Percentiles rank a stretch among this genome's conserved stretches.
Conservation (phyloP, 1,140 invertebrate species). For the Nymphalis io region DNA sequence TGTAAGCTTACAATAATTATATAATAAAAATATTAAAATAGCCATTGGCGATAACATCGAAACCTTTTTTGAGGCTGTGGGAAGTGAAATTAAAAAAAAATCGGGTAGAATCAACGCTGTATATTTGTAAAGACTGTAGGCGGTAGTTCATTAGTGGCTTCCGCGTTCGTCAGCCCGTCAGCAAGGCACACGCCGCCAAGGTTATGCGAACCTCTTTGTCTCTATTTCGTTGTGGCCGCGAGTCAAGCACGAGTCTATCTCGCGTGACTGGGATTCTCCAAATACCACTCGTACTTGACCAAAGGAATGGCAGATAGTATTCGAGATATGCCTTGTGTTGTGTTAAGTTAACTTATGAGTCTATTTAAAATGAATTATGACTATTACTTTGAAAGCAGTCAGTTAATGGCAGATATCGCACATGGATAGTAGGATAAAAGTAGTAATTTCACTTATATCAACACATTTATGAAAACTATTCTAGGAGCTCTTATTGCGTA, state of each 20-base stretch:
- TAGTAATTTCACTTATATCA: no score
- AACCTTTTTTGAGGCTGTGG: constrained; percentile 29
- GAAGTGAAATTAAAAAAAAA: constrained; percentile 29
- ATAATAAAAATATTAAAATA: constrained; percentile 17
- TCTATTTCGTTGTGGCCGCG: constrained; percentile 48
- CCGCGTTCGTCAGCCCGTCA: constrained; percentile 68
- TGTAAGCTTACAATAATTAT: constrained; percentile 1
- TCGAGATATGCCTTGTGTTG: not conserved
- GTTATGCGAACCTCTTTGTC: constrained; percentile 73
- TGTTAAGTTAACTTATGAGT: not conserved
- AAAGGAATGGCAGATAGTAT: constrained; percentile 4
- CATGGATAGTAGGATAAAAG: no score
- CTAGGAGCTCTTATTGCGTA: no score
- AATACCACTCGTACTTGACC: constrained; percentile 14
- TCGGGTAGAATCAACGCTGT: constrained; percentile 40
- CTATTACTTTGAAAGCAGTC: no score
- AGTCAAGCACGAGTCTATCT: constrained; percentile 19
- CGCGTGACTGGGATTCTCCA: constrained; percentile 19
- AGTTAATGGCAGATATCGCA: no score
- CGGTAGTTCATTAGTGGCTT: constrained; percentile 64
- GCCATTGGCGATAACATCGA: constrained; percentile 22
- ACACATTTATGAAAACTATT: no score
- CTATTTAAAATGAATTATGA: not conserved
- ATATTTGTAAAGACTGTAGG: constrained; percentile 62
- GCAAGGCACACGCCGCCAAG: constrained; percentile 61